These are phyloP conservation scores for Gortyna flavago DNA, from an alignment of 2,888 invertebrate species.

Conservation along the genomic window DNA sequence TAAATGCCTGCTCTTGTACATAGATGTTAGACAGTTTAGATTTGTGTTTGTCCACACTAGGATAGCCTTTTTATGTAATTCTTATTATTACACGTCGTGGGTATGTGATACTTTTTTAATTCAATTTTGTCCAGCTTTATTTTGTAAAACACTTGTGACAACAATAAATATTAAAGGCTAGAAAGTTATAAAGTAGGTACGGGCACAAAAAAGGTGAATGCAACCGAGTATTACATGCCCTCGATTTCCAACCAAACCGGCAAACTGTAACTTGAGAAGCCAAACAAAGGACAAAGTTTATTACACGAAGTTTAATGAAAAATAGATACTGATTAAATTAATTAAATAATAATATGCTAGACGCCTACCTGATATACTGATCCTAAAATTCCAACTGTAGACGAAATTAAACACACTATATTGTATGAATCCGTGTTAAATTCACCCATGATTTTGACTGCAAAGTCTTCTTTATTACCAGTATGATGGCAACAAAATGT, in stretches of 20 bases:
- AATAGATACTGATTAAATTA: not conserved
- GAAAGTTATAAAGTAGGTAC: not conserved
- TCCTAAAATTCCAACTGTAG: constrained; percentile 93
- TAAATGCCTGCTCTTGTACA: not conserved
- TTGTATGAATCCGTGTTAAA: constrained; percentile 94
- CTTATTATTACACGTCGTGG: not conserved
- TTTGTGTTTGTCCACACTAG: not conserved
- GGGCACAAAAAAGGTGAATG: not conserved
- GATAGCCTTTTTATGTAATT: not conserved
- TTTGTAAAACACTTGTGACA: not conserved
- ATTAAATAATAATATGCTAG: constrained; percentile 14
- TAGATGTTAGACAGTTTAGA: not conserved
- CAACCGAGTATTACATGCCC: constrained; percentile 8
- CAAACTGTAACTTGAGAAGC: constrained; percentile 55
- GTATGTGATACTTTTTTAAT: not conserved
- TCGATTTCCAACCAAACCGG: constrained; percentile 39
- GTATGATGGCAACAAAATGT: constrained; percentile 94
- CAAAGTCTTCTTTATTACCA: constrained; percentile 91
- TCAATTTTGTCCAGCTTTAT: not conserved
- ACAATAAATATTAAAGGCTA: not conserved
- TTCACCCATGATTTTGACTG: constrained; percentile 92
- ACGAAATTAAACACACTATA: constrained; percentile 93
- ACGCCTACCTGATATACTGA: constrained; percentile 93
- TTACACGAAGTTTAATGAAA: not conserved
- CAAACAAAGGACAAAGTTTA: constrained; percentile 15